Evolutionary conservation across 2,113 vertebrate genomes (phyloP), one percentile per base, ranked within the genome.

Genomic region (Sapajus apella): DNA sequence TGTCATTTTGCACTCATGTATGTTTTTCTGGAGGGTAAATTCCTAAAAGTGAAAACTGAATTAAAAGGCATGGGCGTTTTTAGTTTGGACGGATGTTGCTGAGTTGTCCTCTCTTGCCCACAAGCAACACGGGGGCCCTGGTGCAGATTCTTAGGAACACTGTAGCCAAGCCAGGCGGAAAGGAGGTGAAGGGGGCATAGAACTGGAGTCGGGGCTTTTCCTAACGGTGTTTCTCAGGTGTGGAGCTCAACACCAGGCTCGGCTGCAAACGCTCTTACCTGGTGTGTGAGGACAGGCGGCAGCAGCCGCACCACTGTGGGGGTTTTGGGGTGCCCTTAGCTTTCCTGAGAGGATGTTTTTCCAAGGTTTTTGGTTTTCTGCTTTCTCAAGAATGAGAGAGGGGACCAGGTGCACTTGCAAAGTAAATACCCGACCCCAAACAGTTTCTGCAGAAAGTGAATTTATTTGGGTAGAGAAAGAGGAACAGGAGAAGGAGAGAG

Each of bases 171-270:
- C 8, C n/a, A 43, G 10, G 47, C 8, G 11, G 72, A 21, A 23
- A 83, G 23, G 32, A 5, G 30, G n/a, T 20, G 20, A 25, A 8
- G 6, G 20, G 12, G 1, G 7, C 55, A 0, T 1, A 4, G 23
- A 37, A 30, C 52, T 13, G 56, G 47, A 50, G 37, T 2, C 3
- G 6, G 47, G 32, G 72, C 45, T 20, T 35, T 79, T 66, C 50
- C 37, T 23, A 5, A 8, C 16, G 9, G 23, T 64, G 16, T 5
- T 8, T 40, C 30, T 56, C 23, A 68, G 66, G 66, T 35, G 61
- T 6, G 8, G 66, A 45, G 35, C 0, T 40, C 16, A 35, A 37
- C 4, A 1, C 37, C 8, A 20, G 5, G 13, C 20, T 11, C 8
- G 5, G 13, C 70, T 16, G 37, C 8, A 35, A 37, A 58, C 0